Evolutionary conservation across 2,888 invertebrate species (phyloP), one percentile per base, ranked within the genome.

Genomic region (Matsumyia berberina): DNA sequence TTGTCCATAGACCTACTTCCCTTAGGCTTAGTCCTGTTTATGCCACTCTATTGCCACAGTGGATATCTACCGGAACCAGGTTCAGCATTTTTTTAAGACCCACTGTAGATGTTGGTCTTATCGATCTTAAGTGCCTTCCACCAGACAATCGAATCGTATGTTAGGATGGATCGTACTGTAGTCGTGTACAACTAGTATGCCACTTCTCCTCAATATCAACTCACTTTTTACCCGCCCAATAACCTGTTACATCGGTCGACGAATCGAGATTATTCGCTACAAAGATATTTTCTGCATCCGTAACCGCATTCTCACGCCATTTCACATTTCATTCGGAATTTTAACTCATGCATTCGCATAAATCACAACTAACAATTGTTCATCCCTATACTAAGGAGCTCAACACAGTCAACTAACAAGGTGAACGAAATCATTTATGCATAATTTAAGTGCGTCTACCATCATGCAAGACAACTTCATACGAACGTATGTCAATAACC

Each of bases 401-500:
- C 46, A 35, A 60, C 17, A 70, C 37, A 24, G 37, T 17, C 19
- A 49, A 58, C 11, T 9, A 58, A 39, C 33, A 35, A 33, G 8
- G 24, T n/a, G 11, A 42, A 51, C 2, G 15, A 53, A 49, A 53
- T 42, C 33, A n/a, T n/a, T 17, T 17, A 46, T 37, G 33, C 51
- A 62, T 33, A 51, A 19, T 12, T 39, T 12, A 60, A 33, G 44
- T 37, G 49, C 64, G 62, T 55, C 1, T 42, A 42, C 8, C 9
- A 58, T 62, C 64, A 51, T 6, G 46, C 74, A 69, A 74, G 55
- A 79, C 57, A 69, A 69, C 69, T 74, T 69, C 24, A 85, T 73
- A 3, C 53, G 49, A 51, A 8, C 58, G 58, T 76, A 58, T 76
- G 85, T 85, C 85, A 80, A 85, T 60, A 85, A 85, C 85, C 85